phyloP scores from a whole-genome alignment of 2,797 vertebrate genomes.

The Catharus ustulatus region DNA sequence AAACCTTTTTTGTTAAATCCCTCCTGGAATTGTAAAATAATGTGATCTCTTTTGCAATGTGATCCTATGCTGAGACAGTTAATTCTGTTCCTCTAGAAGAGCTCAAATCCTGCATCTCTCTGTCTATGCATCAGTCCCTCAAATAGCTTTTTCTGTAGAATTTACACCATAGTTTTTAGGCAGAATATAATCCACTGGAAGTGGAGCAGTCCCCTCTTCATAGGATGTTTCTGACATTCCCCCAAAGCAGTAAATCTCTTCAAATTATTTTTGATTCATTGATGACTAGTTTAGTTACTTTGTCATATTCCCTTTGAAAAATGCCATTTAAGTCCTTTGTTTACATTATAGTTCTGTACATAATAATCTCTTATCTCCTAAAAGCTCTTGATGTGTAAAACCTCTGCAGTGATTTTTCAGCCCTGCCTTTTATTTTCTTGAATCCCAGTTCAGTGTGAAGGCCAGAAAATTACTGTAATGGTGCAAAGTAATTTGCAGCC shows the following conservation, averaged over 20 bases:
- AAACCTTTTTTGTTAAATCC: background rate
- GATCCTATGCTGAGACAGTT: background rate
- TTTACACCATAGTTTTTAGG: background rate
- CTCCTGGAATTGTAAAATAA: background rate
- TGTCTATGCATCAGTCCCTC: slow-evolving; percentile 3
- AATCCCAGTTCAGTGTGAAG: background rate
- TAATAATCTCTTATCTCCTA: background rate
- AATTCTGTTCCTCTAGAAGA: background rate
- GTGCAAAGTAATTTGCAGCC: background rate
- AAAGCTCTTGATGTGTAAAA: background rate
- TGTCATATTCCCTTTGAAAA: background rate
- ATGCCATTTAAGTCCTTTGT: background rate
- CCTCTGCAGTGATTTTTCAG: background rate
- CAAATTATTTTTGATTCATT: background rate
- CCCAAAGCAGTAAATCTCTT: background rate
- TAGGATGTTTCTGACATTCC: background rate
- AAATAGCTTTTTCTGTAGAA: background rate
- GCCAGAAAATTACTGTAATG: background rate
- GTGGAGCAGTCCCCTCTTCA: background rate
- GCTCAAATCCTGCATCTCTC: background rate
- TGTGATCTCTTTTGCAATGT: background rate
- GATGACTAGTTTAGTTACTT: background rate
- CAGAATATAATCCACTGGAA: background rate
- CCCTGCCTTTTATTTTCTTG: background rate
- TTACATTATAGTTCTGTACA: background rate